Conservation (phyloP, 2,113 vertebrate species). For the Pionites leucogaster region DNA sequence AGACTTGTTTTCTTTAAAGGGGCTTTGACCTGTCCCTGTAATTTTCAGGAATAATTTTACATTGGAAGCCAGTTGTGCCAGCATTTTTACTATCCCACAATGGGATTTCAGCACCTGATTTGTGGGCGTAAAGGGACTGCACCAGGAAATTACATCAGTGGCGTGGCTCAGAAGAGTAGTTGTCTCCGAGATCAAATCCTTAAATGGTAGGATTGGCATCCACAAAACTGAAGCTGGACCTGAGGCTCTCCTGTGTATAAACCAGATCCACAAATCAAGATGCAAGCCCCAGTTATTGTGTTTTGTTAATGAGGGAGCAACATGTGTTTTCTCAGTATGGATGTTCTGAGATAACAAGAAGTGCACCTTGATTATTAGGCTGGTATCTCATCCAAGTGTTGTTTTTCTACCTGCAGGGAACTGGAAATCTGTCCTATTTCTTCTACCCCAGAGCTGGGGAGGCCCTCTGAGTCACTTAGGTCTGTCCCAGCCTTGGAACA, state of each 20-base stretch:
- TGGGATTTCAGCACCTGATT: conserved; percentile 65
- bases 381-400: conserved; percentile 21
- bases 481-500: neutral
- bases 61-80: conserved; percentile 36
- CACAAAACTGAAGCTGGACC: conserved; percentile 31
- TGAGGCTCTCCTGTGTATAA: conserved; percentile 3
- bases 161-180: neutral
- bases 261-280: conserved; percentile 32
- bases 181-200: conserved; percentile 3
- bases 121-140: conserved; percentile 54
- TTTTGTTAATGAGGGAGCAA: conserved; percentile 53
- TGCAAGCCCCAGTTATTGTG: conserved; percentile 7
- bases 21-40: conserved; percentile 58
- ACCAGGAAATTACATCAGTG: conserved; percentile 52
- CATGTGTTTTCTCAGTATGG: conserved; percentile 9
- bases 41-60: conserved; percentile 56
- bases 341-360: neutral
- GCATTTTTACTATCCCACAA: conserved; percentile 53
- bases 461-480: conserved; percentile 34
- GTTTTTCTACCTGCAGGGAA: neutral
- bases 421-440: conserved; percentile 18
- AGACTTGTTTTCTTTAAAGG: conserved; percentile 17
- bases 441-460: neutral
- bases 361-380: conserved; percentile 29
- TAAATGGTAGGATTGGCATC: conserved; percentile 65